These are phyloP conservation scores for Keiferia lycopersicella DNA, from an alignment of 2,888 invertebrate species.

Conservation along the genomic window DNA sequence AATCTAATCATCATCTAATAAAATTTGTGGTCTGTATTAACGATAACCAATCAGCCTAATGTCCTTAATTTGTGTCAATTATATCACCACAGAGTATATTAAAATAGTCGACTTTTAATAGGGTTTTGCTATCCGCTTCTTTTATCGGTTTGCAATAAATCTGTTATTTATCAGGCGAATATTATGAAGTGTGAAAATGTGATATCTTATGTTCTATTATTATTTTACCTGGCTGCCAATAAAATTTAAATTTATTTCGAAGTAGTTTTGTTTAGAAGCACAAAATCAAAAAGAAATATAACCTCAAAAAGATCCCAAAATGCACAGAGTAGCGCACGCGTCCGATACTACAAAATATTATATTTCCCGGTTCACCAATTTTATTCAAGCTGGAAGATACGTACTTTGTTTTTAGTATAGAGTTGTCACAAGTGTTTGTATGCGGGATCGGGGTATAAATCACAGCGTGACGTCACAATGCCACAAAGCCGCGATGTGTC, in stretches of 20 bases:
- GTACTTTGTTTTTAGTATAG: constrained; percentile 35
- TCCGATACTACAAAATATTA: constrained; percentile 18
- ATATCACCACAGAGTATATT: constrained; percentile 14
- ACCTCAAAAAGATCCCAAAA: background rate
- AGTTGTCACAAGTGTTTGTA: constrained; percentile 32
- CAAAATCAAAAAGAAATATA: background rate
- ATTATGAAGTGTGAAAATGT: too few relatives aligned
- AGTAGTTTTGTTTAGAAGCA: too few relatives aligned
- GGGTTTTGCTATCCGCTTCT: background rate
- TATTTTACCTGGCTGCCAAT: too few relatives aligned
- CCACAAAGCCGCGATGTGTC: constrained; percentile 38
- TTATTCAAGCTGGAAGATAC: constrained; percentile 33
- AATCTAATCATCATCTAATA: background rate
- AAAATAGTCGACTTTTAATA: background rate
- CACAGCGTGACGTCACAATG: constrained; percentile 48
- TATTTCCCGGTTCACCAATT: background rate
- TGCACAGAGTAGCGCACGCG: constrained; percentile 10
- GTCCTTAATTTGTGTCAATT: constrained; percentile 21
- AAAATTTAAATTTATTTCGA: too few relatives aligned
- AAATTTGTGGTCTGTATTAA: constrained; percentile 8
- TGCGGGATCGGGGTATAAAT: constrained; percentile 40
- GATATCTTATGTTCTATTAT: too few relatives aligned
- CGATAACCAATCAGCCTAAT: constrained; percentile 17
- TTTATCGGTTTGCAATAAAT: background rate
- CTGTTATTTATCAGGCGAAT: background rate